A percentile compares a stretch with the other conserved stretches of the same genome.
Evolutionary conservation across 2,888 invertebrate genomes (phyloP).

Genomic region (Protodeltote pygarga): DNA sequence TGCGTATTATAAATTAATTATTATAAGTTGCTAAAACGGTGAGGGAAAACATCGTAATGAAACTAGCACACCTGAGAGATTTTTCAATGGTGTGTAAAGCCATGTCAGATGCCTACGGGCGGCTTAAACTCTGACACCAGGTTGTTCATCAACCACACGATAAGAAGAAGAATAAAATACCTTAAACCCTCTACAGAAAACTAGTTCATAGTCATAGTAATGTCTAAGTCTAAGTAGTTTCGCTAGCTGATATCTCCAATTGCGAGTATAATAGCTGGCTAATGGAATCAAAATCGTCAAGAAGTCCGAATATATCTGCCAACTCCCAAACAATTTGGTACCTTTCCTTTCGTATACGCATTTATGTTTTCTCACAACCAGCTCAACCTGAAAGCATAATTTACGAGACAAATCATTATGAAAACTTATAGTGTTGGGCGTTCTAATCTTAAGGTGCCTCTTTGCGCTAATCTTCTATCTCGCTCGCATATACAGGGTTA

Average conservation of each 20-base stretch:
- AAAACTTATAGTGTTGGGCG: too few relatives aligned
- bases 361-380: conserved; percentile 49
- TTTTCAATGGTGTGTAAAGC: too few relatives aligned
- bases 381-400: conserved; percentile 51
- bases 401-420: not conserved
- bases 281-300: conserved; percentile 57
- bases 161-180: conserved; percentile 31
- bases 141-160: too few relatives aligned
- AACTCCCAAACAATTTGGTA: conserved; percentile 49
- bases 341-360: conserved; percentile 52
- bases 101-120: too few relatives aligned
- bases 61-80: too few relatives aligned
- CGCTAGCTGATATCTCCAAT: conserved; percentile 53
- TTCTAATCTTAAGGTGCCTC: too few relatives aligned
- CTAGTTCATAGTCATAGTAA: conserved; percentile 57
- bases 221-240: conserved; percentile 58
- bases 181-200: conserved; percentile 68
- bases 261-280: conserved; percentile 36
- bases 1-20: too few relatives aligned
- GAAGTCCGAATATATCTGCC: conserved; percentile 57
- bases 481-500: too few relatives aligned
- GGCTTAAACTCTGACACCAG: too few relatives aligned
- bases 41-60: too few relatives aligned
- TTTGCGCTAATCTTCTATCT: too few relatives aligned
- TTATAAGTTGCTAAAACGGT: too few relatives aligned